Base-by-base conservation (phyloP, 2,797 vertebrate species). In the Sebastes taczanowskii region DNA sequence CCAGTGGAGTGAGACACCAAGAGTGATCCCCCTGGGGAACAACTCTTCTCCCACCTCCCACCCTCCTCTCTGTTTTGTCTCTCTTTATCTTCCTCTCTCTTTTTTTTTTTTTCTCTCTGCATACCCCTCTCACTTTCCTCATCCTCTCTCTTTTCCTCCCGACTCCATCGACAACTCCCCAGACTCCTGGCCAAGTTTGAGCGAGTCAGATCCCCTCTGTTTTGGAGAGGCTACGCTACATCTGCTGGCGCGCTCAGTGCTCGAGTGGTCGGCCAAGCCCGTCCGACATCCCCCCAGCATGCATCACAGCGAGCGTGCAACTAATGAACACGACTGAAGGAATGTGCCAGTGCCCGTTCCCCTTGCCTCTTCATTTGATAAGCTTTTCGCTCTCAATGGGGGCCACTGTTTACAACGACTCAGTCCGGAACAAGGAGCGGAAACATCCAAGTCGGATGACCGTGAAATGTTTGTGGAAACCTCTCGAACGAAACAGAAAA, bases 1-100 rank as follows among this genome's bases (percentile, higher is more conserved):
- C 93, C 92, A 92, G 90, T 91, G 91, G 94, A 94, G 94, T 93
- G 94, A 95, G 92, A 94, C 93, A 91, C 88, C 86, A 86, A 91
- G 93, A 93, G 92, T 81, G 86, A 89, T 91, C 88, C 91, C 93
- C 83, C 91, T 67, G 86, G 93, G 93, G 90, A 93, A 67, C 81
- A 78, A 78, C 85, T 87, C 89, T 63, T 89, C 90, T 86, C 76
- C 80, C 87, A 77, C 84, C 88, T 71, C 77, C 81, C 64, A 8
- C 81, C 78, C 83, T 18, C 77, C 66, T 78, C 85, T 85, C 68
- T 83, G 86, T 88, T 92, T 92, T 92, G 91, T 92, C 85, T 93
- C 88, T 92, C 90, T 90, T 89, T 83, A 89, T 93, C 91, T 84
- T 65, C 42, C 63, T 74, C 60, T 62, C 64, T 80, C 77, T 27